These are phyloP conservation scores for Brachyalestes nurse DNA, from an alignment of 2,797 vertebrate species.

Conservation along the genomic window DNA sequence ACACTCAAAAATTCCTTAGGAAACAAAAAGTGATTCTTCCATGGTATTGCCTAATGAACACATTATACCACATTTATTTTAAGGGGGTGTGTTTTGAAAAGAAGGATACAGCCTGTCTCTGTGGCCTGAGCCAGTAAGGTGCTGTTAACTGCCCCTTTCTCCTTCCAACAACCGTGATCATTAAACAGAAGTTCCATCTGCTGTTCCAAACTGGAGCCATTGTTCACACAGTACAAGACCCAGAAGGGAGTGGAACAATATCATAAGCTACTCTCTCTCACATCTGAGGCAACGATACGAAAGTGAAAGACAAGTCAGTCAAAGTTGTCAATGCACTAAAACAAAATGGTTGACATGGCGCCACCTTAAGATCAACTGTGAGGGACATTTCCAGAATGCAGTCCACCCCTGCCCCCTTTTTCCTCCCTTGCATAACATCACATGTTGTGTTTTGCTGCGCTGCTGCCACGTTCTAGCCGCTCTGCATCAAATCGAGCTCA, in stretches of 20 bases:
- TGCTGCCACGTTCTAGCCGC: conserved; percentile 7
- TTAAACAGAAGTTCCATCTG: too few relatives aligned
- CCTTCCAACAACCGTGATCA: too few relatives aligned
- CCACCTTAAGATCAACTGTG: neutral
- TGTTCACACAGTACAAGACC: neutral
- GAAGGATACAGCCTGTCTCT: too few relatives aligned
- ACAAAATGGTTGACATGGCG: neutral
- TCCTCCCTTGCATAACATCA: neutral
- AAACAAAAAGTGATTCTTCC: too few relatives aligned
- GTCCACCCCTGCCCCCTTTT: neutral
- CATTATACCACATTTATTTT: too few relatives aligned
- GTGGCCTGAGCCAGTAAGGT: too few relatives aligned
- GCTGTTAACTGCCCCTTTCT: too few relatives aligned
- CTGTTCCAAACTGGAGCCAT: too few relatives aligned
- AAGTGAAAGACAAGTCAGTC: neutral
- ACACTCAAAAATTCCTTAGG: too few relatives aligned
- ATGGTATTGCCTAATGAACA: too few relatives aligned
- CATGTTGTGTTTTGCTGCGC: conserved; percentile 10
- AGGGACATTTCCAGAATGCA: neutral
- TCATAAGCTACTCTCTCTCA: too few relatives aligned
- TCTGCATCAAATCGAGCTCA: neutral
- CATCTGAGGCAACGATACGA: neutral
- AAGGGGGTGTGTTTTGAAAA: too few relatives aligned
- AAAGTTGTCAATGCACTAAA: neutral
- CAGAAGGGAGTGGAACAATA: neutral